These are phyloP conservation scores for Sceloporus undulatus DNA, from an alignment of 2,113 vertebrate species.

Conservation along the genomic window DNA sequence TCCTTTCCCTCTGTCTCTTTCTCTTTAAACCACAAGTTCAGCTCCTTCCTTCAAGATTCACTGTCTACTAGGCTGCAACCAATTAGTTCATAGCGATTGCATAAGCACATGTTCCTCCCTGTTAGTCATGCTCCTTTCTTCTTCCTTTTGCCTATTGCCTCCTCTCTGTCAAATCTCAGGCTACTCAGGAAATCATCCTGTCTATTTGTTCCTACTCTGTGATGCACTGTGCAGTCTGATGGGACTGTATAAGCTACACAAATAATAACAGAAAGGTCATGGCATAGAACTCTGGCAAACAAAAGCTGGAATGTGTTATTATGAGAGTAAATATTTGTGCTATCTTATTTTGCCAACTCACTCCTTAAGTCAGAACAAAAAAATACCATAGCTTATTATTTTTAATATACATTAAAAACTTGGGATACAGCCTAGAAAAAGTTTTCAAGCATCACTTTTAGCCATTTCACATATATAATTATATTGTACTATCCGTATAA, in stretches of 20 bases:
- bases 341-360: not conserved
- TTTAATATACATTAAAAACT: constrained; percentile 27
- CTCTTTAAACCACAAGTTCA: too few relatives aligned
- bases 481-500: constrained; percentile 3
- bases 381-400: not conserved
- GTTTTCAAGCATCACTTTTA: constrained; percentile 9
- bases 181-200: not conserved
- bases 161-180: not conserved
- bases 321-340: constrained; percentile 3
- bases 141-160: not conserved
- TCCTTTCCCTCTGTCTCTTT: not conserved
- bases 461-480: constrained; percentile 10
- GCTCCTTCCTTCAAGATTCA: too few relatives aligned
- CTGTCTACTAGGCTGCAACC: not conserved
- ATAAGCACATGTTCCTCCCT: not conserved
- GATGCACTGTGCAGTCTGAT: not conserved
- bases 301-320: not conserved
- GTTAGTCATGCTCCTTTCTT: not conserved
- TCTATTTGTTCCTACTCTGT: not conserved
- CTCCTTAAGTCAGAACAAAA: not conserved
- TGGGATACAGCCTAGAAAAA: constrained; percentile 7
- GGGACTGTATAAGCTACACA: not conserved
- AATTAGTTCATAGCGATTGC: not conserved
- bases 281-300: not conserved
- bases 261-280: not conserved